Evolutionary conservation across 2,113 vertebrate genomes (phyloP).

Genomic region (Eurypyga helias): DNA sequence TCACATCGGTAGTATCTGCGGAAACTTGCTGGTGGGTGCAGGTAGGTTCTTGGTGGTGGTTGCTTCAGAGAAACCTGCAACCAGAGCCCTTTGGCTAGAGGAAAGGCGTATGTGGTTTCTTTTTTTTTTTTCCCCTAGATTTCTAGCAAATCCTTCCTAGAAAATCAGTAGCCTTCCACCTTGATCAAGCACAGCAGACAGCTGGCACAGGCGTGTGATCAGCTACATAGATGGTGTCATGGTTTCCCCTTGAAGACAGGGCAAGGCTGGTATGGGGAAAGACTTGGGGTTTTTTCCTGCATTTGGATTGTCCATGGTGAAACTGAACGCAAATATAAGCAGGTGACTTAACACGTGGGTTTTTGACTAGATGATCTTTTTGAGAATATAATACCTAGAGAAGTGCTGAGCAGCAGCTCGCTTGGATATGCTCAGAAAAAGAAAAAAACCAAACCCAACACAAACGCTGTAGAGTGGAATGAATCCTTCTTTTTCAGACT

Average conservation of each 20-base stretch:
- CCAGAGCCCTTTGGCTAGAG: neutral
- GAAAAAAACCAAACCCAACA: neutral
- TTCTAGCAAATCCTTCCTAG: neutral
- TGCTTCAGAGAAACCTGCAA: neutral
- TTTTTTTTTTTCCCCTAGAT: neutral
- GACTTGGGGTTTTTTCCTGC: neutral
- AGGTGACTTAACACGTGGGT: neutral
- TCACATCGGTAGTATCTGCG: neutral
- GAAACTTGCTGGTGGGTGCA: neutral
- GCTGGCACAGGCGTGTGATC: neutral
- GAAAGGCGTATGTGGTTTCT: neutral
- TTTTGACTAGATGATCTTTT: neutral
- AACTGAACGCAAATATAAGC: neutral
- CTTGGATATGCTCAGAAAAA: neutral
- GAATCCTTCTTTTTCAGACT: slow-evolving; percentile 77
- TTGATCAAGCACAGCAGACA: neutral
- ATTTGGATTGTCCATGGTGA: neutral
- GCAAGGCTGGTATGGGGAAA: neutral
- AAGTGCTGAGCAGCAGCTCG: neutral
- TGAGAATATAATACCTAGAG: neutral
- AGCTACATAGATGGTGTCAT: neutral
- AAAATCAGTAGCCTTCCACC: neutral
- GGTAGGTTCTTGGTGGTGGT: neutral
- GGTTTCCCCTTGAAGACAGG: neutral
- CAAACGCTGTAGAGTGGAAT: neutral